Conservation (phyloP, 2,888 invertebrate genomes). For the Gisinianus flammeolus region DNA sequence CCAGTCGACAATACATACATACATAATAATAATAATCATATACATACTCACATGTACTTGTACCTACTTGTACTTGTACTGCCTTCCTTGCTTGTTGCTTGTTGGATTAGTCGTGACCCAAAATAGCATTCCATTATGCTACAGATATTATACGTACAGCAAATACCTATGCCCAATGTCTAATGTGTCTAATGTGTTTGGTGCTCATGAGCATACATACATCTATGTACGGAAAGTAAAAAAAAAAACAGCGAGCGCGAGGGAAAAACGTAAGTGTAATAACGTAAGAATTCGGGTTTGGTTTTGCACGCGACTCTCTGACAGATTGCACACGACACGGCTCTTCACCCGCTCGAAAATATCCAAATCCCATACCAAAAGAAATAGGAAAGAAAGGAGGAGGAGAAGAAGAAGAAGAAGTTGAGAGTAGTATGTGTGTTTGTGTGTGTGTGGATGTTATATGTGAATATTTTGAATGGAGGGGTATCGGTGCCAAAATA, state of each 20-base stretch:
- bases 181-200: background rate
- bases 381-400: background rate
- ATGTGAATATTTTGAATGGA: no score
- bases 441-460: no score
- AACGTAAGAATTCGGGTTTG: background rate
- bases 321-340: background rate
- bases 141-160: background rate
- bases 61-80: background rate
- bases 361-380: background rate
- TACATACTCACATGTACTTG: background rate
- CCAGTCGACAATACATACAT: background rate
- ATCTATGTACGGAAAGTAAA: background rate
- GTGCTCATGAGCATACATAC: no score
- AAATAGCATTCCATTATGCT: background rate
- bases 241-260: background rate
- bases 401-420: background rate
- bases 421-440: background rate
- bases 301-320: background rate
- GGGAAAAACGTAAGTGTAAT: no score
- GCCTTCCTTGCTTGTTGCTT: no score
- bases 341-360: background rate
- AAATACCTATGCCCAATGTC: background rate
- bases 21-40: no score
- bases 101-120: background rate
- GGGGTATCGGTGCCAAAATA: slow-evolving; percentile 14